Conservation (phyloP, 2,888 invertebrate species). For the Sympetrum striolatum region DNA sequence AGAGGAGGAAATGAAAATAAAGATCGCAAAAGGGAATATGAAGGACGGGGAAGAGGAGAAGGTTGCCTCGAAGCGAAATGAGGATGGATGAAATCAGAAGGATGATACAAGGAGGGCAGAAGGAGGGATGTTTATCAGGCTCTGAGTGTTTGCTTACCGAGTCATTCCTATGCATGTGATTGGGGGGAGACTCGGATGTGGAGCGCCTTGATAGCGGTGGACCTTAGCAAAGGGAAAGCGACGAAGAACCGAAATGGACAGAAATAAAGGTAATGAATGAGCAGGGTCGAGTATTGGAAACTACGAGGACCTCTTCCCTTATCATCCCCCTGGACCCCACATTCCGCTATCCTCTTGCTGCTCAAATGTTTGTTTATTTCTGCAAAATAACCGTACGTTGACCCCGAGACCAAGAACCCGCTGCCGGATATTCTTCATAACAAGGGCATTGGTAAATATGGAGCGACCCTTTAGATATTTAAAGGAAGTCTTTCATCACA, state of each 20-base stretch:
- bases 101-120: not conserved
- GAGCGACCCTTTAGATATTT: not conserved
- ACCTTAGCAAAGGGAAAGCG: conserved; percentile 7
- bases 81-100: not conserved
- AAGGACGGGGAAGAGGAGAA: not conserved
- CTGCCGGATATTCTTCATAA: not conserved
- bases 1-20: not conserved
- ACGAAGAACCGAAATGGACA: not conserved
- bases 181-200: conserved; percentile 2
- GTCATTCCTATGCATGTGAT: conserved; percentile 33
- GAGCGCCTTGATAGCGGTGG: not conserved
- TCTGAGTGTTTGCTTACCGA: conserved; percentile 30
- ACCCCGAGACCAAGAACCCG: not conserved
- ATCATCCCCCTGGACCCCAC: not conserved
- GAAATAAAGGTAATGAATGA: conserved; percentile 19
- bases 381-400: not conserved
- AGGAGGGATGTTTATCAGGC: conserved; percentile 24
- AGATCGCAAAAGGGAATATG: not conserved
- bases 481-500: not conserved
- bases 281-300: not conserved
- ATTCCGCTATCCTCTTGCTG: not conserved
- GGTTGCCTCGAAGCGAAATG: not conserved
- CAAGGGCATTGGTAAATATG: not conserved
- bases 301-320: not conserved
- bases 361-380: not conserved